Evolutionary conservation across 2,888 invertebrate genomes (phyloP), one percentile per base, ranked within the genome.

Genomic region (Unio delphinus): DNA sequence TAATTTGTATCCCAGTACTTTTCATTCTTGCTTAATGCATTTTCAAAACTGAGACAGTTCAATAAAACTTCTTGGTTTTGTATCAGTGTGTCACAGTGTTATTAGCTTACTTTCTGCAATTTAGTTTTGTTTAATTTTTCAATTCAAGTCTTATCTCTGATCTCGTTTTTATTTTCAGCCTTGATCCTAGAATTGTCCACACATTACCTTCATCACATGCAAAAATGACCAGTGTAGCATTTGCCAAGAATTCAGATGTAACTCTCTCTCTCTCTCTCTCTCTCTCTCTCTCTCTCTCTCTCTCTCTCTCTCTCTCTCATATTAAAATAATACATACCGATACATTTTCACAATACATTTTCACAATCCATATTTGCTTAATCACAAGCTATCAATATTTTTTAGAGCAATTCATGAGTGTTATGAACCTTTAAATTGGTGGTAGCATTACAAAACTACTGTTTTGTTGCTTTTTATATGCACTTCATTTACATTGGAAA

Each of bases 241-340:
- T 90, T 80, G 82, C 88, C 60, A 81, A 78, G 61, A 89, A 90
- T 72, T 86, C 89, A 8, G 87, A 89, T 77, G 89, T 89, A 80
- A 80, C 68, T 17, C n/a, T 15, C 15, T 55, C 11, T 26, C 26
- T 7, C 5, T 23, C 4, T 23, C 58, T 58, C 23, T 58, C 58
- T 23, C 23, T n/a, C 7, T 28, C 28, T 28, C 28, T 34, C 34
- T 34, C 34, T 34, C 34, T 34, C 34, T 7, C 30, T 15, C 15
- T 55, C 23, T 26, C 26, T 11, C 11, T 23, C 23, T 23, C 59
- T 58, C 15, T 58, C 59, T 23, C 26, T n/a, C 7, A 34, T 34
- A 45, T 45, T 45, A 45, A 45, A 45, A 11, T 45, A 45, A 45
- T 11, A 45, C 30, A 30, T 26, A 2, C 8, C 34, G 17, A 26